phyloP scores from a whole-genome alignment of 2,797 vertebrate genomes.

The Champsocephalus esox region DNA sequence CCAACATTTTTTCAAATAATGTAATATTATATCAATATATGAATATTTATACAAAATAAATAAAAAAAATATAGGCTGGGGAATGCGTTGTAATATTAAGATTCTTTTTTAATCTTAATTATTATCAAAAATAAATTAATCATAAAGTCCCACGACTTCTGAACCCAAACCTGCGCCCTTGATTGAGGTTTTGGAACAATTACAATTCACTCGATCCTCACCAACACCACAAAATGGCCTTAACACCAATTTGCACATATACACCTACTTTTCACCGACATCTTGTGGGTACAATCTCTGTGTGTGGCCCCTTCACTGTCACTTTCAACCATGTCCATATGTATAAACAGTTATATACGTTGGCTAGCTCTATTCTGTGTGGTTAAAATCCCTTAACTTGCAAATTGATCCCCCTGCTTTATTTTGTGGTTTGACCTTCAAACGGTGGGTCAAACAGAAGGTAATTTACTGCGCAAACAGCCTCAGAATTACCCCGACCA shows the following conservation, averaged over 20 bases:
- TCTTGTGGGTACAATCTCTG: constrained; percentile 5
- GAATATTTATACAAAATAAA: background rate
- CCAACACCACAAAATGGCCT: background rate
- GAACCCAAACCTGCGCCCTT: background rate
- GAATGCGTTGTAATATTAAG: background rate
- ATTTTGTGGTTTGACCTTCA: constrained; percentile 75
- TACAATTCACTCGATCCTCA: constrained; percentile 22
- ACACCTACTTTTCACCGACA: constrained; percentile 32
- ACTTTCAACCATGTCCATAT: constrained; percentile 39
- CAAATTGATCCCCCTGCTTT: constrained; percentile 70
- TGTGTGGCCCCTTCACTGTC: constrained; percentile 29
- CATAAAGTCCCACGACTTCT: background rate
- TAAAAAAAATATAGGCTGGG: background rate
- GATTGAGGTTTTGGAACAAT: background rate
- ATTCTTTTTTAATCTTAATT: background rate
- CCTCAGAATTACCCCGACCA: constrained; percentile 46
- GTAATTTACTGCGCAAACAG: constrained; percentile 68
- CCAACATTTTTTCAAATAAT: background rate
- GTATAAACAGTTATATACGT: constrained; percentile 48
- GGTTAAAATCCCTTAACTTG: constrained; percentile 42
- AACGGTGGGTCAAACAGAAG: constrained; percentile 66
- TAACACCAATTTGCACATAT: constrained; percentile 21
- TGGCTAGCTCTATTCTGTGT: constrained; percentile 33
- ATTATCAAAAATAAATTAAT: background rate
- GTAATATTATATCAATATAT: background rate